A percentile compares a stretch with the other conserved stretches of the same genome.
These are phyloP conservation scores for Brachypodius melanocephalos DNA, from an alignment of 2,113 vertebrate species.

Conservation along the genomic window DNA sequence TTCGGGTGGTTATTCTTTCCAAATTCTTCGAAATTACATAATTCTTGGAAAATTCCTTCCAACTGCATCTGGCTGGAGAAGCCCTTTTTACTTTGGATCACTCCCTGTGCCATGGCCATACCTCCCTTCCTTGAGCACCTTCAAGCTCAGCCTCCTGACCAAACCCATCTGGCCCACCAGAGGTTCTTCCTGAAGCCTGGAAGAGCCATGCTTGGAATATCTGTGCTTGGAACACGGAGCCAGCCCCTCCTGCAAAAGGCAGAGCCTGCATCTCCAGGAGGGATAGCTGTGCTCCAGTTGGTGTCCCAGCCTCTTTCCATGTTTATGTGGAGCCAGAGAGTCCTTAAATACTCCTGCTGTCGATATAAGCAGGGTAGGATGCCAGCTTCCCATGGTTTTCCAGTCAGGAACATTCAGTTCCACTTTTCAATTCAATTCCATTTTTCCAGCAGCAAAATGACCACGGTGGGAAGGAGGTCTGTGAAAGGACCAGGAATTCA, in stretches of 20 bases:
- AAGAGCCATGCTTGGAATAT: not conserved
- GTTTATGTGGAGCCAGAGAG: not conserved
- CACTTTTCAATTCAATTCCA: too few species aligned
- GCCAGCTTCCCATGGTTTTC: not conserved
- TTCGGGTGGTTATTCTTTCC: not conserved
- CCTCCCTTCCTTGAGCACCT: not conserved
- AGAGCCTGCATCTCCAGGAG: not conserved
- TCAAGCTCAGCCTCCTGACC: not conserved
- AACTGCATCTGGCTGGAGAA: not conserved
- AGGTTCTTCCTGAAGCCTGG: not conserved
- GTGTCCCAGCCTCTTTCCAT: not conserved
- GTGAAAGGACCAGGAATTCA: not conserved
- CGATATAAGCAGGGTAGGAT: not conserved
- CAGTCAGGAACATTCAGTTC: not conserved
- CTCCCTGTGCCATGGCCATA: not conserved
- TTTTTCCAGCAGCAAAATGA: not conserved
- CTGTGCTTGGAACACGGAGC: fast-evolving
- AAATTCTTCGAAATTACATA: not conserved
- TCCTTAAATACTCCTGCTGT: not conserved
- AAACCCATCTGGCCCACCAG: not conserved
- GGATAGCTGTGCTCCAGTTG: not conserved
- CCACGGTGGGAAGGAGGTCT: not conserved
- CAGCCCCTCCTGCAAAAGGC: not conserved
- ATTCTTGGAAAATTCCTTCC: not conserved
- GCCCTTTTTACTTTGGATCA: not conserved